Base-by-base conservation (phyloP, 2,888 invertebrate genomes). In the Tortricodes alternella region DNA sequence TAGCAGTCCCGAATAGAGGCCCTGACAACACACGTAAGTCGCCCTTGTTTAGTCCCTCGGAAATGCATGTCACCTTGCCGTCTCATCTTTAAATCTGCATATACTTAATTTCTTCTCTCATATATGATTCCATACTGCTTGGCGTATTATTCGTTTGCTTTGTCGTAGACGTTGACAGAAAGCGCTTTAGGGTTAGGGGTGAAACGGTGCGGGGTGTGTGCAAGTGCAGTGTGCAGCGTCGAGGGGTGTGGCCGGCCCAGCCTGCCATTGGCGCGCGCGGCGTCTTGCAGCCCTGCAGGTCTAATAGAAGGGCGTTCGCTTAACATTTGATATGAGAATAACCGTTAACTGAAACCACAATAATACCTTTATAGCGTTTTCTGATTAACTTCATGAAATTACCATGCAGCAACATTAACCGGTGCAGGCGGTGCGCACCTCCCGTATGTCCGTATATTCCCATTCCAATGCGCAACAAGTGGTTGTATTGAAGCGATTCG, bases 241-340 rank as follows among this genome's bases (percentile, higher is more conserved):
- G 43, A 64, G 67, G 77, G 78, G 78, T 70, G 76, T 78, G 78
- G 76, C 78, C 69, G 63, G 46, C 67, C 43, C 58, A 19, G n/a
- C 34, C 35, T 37, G 71, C 73, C 53, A 80, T 80, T 80, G 79
- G 79, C 62, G 51, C 66, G 63, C 55, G 57, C 58, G 35, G 39
- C 62, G 43, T 67, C 56, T 27, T 46, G 53, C 35, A 34, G 32
- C 35, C 48, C 16, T 50, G 55, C 58, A 58, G 44, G 58, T 44
- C 29, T 32, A 23, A 13, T 29, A 49, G 35, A 34, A n/a, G 49
- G 21, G 37, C 29, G 21, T 46, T 39, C 9, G 34, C 19, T 35
- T 3, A 4, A 24, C 27, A 32, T 29, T 11, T 32, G 3, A 21
- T 21, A 3, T 11, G 19, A 18, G 9, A n/a, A 11, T 23, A 41